Percentiles rank a stretch among this genome's conserved stretches.
These are phyloP conservation scores for Rhadina sibilatrix DNA, from an alignment of 2,113 vertebrate species.

Conservation along the genomic window DNA sequence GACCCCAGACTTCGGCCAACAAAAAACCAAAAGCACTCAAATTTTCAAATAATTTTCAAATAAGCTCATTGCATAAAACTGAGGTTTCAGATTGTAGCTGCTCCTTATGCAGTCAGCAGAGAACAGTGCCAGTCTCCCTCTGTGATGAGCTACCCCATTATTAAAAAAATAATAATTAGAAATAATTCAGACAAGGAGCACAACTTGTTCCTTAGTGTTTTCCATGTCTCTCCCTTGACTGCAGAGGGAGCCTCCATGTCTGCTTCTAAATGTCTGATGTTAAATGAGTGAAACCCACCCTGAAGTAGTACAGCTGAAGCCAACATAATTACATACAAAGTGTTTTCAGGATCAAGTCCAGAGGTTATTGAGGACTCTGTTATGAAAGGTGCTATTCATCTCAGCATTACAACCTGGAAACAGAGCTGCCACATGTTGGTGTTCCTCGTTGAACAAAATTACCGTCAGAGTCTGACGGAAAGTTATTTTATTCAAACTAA, in stretches of 20 bases:
- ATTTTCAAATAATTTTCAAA: not conserved
- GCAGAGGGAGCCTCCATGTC: conserved; percentile 58
- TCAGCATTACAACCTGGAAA: conserved; percentile 11
- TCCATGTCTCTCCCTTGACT: not conserved
- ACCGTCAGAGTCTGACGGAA: not conserved
- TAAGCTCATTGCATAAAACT: not conserved
- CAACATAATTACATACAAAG: conserved; percentile 51
- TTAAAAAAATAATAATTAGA: not conserved
- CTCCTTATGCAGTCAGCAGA: not conserved
- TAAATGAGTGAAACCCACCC: conserved; percentile 55
- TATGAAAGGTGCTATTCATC: conserved; percentile 58
- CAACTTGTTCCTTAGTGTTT: not conserved
- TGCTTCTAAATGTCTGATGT: not conserved
- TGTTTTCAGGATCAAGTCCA: conserved; percentile 60
- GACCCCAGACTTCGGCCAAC: not conserved
- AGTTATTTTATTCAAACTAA: conserved; percentile 13
- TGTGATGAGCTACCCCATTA: not conserved
- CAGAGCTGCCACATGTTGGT: not conserved
- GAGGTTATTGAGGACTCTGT: conserved; percentile 36
- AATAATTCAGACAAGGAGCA: not conserved
- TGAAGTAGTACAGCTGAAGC: conserved; percentile 34
- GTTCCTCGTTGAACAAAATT: not conserved
- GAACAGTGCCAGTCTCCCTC: not conserved
- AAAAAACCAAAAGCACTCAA: not conserved
- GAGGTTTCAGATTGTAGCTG: not conserved